Percentiles rank a stretch among this genome's conserved stretches.
These are phyloP conservation scores for Acanthurus tractus DNA, from an alignment of 2,797 vertebrate genomes.

Conservation along the genomic window DNA sequence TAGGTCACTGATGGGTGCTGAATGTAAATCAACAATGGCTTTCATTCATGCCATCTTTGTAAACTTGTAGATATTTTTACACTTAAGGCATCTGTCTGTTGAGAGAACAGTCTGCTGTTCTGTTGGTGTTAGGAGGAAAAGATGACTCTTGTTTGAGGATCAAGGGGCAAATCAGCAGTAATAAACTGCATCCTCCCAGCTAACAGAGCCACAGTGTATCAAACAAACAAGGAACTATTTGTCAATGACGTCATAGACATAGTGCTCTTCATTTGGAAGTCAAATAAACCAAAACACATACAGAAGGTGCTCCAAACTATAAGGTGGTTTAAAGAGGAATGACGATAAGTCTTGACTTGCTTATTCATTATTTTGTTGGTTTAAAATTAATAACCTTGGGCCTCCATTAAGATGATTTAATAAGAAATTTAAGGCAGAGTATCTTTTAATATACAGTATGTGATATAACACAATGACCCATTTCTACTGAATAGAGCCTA, in stretches of 20 bases:
- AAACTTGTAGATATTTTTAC: slow-evolving; percentile 32
- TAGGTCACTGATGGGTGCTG: neutral
- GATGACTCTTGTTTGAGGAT: slow-evolving; percentile 5
- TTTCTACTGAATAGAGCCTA: neutral
- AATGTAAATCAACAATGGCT: neutral
- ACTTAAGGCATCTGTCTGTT: slow-evolving; percentile 18
- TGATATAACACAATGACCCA: neutral
- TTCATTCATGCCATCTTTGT: slow-evolving; percentile 22
- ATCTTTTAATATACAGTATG: too few relatives aligned
- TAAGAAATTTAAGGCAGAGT: neutral
- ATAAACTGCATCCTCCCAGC: slow-evolving; percentile 20
- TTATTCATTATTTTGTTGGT: neutral
- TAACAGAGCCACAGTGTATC: slow-evolving; percentile 19
- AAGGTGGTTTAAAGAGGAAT: slow-evolving; percentile 8
- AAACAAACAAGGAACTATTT: slow-evolving; percentile 49
- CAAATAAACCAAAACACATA: slow-evolving; percentile 39
- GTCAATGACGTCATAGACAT: slow-evolving; percentile 27
- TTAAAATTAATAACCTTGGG: neutral
- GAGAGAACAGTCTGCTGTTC: slow-evolving; percentile 5
- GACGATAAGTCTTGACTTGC: neutral
- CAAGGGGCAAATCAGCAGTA: slow-evolving; percentile 31
- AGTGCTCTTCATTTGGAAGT: slow-evolving; percentile 52
- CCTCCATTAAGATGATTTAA: neutral
- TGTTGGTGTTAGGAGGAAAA: neutral
- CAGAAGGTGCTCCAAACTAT: neutral